Base-by-base conservation (phyloP, 2,888 invertebrate genomes). In the Sinodicranocentrus sp. region DNA sequence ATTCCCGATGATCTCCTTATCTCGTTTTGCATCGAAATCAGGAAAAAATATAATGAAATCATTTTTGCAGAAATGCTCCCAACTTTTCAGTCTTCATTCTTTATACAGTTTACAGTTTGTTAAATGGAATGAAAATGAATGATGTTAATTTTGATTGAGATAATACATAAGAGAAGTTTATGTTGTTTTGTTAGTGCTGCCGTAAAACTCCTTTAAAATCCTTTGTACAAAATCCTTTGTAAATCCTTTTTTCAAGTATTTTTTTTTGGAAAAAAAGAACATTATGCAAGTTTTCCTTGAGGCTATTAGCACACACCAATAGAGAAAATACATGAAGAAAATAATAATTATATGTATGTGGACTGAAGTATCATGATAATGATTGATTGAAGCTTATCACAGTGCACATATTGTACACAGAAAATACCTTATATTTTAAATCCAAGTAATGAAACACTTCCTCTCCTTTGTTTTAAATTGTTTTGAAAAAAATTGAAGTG, bases 101-200 rank as follows among this genome's bases (percentile, higher is more conserved):
- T n/a, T n/a, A 33, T 33, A 33, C 33, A 28, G 13, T 71, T 71
- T 65, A 76, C 76, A 65, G 61, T 25, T 63, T 73, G 63, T 21
- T 73, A 28, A 73, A 63, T 73, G 63, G 73, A 26, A 63, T 63
- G 73, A 61, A 19, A 73, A 72, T 73, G 73, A 73, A 73, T 59
- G 25, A 59, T 59, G 59, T 67, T 39, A 57, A 19, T 63, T 72
- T 28, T 73, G 26, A 44, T 17, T 17, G 19, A 8, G 21, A 2
- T 28, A 52, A 6, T 43, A 44, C 54, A 71, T 57, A 57, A 59
- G 5, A 71, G 54, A 54, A 57, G 52, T 68, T 71, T 21, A 10
- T 54, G 67, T 44, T 44, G 25, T 39, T 25, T 25, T 54, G 54
- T 28, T 71, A 71, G 0, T 57, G 39, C n/a, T 72, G 43, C 71